Evolutionary conservation across 2,888 invertebrate genomes (phyloP).

Genomic region (Ochropleura leucogaster): DNA sequence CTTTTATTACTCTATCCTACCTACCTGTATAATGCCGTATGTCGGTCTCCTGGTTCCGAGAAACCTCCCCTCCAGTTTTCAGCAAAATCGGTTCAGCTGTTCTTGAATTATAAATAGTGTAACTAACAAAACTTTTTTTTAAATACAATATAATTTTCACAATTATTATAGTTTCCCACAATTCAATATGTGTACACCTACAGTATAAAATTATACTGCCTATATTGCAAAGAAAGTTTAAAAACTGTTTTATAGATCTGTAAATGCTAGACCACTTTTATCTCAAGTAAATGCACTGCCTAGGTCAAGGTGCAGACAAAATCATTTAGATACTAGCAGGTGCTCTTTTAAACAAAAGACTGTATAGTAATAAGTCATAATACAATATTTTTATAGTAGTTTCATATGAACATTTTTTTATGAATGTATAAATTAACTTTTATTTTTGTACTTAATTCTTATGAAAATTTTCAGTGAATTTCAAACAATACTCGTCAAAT

Average conservation of each 20-base stretch:
- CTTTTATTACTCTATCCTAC: too few species aligned
- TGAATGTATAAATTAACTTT: not conserved
- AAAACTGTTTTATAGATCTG: not conserved
- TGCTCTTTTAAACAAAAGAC: slow-evolving; percentile 49
- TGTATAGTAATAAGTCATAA: slow-evolving; percentile 47
- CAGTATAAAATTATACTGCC: not conserved
- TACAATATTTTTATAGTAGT: slow-evolving; percentile 29
- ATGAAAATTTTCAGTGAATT: slow-evolving; percentile 42
- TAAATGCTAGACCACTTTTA: not conserved
- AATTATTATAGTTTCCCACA: too few species aligned
- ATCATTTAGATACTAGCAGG: slow-evolving; percentile 8
- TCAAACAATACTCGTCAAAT: slow-evolving; percentile 45
- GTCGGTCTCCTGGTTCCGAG: too few species aligned
- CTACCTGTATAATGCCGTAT: too few species aligned
- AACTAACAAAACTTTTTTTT: too few species aligned
- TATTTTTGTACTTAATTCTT: slow-evolving; percentile 39
- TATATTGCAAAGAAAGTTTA: not conserved
- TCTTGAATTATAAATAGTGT: too few species aligned
- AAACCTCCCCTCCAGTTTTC: too few species aligned
- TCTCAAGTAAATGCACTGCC: too few species aligned
- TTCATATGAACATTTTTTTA: not conserved
- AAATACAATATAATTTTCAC: too few species aligned
- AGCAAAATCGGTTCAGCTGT: too few species aligned
- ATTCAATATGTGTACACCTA: not conserved
- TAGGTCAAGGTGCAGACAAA: not conserved